These are phyloP conservation scores for Drosophila mettleri DNA, from an alignment of 2,888 invertebrate genomes.

Conservation along the genomic window DNA sequence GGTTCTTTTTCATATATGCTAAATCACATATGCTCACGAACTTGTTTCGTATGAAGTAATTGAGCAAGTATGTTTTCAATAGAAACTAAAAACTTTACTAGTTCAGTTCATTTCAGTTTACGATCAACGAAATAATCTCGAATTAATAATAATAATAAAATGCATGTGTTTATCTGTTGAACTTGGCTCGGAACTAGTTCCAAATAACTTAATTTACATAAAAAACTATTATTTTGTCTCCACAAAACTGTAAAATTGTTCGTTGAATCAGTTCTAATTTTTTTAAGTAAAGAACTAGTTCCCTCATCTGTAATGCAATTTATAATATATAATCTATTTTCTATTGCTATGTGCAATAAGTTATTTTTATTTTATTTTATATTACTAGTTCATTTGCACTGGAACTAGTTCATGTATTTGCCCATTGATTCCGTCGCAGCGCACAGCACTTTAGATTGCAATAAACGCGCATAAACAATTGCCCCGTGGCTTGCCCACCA, in stretches of 20 bases:
- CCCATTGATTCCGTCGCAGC: background rate
- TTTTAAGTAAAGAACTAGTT: background rate
- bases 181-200: background rate
- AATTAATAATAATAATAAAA: no score
- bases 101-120: background rate
- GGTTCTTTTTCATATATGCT: background rate
- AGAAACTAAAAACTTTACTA: background rate
- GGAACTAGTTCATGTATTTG: slow-evolving; percentile 2
- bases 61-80: background rate
- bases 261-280: background rate
- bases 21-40: no score
- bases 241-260: no score
- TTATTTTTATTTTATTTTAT: background rate
- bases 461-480: slow-evolving; percentile 58
- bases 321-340: no score
- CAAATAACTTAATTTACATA: background rate
- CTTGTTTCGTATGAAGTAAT: background rate
- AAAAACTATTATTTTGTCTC: no score
- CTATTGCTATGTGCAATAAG: background rate
- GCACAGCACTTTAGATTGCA: background rate
- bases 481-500: slow-evolving; percentile 25
- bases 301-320: no score
- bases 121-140: no score
- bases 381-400: slow-evolving; percentile 21
- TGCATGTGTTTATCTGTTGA: background rate